These are phyloP conservation scores for Drosophila simulans DNA, from an alignment of 1,140 invertebrate species.

Conservation along the genomic window DNA sequence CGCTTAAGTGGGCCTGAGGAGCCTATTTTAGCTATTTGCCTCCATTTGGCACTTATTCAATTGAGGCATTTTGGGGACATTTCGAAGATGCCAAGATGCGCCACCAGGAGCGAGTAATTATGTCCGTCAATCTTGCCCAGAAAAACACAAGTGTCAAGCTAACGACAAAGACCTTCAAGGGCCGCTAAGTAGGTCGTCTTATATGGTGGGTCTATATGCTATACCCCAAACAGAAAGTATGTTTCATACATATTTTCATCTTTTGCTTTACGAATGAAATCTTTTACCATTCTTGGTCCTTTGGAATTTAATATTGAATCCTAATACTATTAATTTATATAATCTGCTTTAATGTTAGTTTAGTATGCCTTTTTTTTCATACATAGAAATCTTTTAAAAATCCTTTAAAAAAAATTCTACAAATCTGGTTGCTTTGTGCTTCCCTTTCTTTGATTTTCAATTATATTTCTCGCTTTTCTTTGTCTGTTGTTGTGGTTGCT, in stretches of 20 bases:
- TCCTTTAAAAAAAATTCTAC: background rate
- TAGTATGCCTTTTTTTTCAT: no score
- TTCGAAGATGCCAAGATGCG: slow-evolving; percentile 5
- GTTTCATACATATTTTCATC: background rate
- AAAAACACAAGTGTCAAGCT: slow-evolving; percentile 6
- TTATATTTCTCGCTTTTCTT: slow-evolving; percentile 38
- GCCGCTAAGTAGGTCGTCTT: slow-evolving; percentile 37
- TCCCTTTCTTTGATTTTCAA: slow-evolving; percentile 2
- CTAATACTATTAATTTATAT: background rate
- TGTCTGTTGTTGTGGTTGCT: slow-evolving; percentile 60
- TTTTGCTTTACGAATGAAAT: no score
- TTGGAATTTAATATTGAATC: background rate
- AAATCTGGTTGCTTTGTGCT: background rate
- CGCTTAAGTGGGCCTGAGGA: slow-evolving; percentile 23
- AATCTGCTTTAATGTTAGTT: no score
- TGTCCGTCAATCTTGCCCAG: slow-evolving; percentile 1
- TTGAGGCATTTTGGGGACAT: slow-evolving; percentile 45
- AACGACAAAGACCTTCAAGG: slow-evolving; percentile 41
- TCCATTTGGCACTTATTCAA: slow-evolving; percentile 67
- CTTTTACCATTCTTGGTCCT: no score
- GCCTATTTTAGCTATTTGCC: slow-evolving; percentile 21
- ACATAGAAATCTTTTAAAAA: background rate
- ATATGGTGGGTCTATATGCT: background rate
- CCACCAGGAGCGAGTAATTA: slow-evolving; percentile 41
- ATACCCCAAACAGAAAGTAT: background rate